These are phyloP conservation scores for Sebastiscus tertius DNA, from an alignment of 2,797 vertebrate species.

Conservation along the genomic window DNA sequence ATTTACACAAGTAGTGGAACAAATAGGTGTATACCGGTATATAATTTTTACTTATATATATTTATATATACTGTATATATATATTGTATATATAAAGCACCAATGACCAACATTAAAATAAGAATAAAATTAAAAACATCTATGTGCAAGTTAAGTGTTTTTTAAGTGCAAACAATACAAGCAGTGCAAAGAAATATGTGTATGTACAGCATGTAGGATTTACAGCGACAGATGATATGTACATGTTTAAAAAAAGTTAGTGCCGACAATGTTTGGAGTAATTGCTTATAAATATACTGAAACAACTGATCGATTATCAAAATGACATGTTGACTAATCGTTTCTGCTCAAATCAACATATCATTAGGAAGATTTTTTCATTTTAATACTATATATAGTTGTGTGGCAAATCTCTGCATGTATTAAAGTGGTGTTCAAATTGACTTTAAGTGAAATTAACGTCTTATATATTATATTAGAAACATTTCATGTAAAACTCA, in stretches of 20 bases:
- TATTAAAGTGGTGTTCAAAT: neutral
- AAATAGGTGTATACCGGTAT: no score
- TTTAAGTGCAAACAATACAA: no score
- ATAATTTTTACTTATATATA: no score
- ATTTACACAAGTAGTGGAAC: no score
- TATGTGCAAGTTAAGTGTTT: no score
- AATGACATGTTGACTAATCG: neutral
- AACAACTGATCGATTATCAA: neutral
- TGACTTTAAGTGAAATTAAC: neutral
- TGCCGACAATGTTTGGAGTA: neutral
- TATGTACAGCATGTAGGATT: no score
- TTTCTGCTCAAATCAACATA: neutral
- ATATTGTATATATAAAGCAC: no score
- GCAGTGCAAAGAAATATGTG: neutral
- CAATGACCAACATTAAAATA: no score
- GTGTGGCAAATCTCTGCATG: neutral
- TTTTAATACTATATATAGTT: neutral
- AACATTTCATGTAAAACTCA: neutral
- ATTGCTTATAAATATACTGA: neutral
- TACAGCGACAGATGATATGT: no score
- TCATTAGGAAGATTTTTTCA: neutral
- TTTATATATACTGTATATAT: no score
- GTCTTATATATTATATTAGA: neutral
- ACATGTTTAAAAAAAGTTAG: neutral
- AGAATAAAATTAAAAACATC: no score